phyloP scores from a whole-genome alignment of 2,797 vertebrate genomes.

The Cephalopachus bancanus region DNA sequence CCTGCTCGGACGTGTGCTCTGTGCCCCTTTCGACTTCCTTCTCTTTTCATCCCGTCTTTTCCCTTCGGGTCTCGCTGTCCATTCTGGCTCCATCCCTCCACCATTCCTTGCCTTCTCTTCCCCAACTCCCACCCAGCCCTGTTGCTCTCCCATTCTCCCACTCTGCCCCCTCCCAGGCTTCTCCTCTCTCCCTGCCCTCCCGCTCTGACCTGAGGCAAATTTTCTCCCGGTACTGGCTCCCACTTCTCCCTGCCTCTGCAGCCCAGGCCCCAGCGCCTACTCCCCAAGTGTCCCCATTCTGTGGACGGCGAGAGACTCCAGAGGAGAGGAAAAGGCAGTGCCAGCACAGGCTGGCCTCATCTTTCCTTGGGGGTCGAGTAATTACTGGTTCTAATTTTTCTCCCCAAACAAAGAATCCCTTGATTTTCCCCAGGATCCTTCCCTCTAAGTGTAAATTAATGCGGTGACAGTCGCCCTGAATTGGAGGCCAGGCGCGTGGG shows the following conservation, averaged over 20 bases:
- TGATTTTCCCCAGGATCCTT: constrained; percentile 31
- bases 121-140: background rate
- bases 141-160: background rate
- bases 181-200: background rate
- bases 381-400: constrained; percentile 60
- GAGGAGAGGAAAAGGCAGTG: constrained; percentile 44
- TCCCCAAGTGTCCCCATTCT: constrained; percentile 12
- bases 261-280: background rate
- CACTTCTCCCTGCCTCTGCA: background rate
- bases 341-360: constrained; percentile 47
- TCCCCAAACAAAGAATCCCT: constrained; percentile 36
- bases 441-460: background rate
- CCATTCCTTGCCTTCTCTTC: background rate
- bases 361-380: constrained; percentile 44
- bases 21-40: background rate
- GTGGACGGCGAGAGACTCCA: background rate
- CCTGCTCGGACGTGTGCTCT: background rate
- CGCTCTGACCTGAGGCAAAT: background rate
- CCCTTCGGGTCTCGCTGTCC: background rate
- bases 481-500: background rate
- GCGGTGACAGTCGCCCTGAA: background rate
- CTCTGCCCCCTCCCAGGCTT: background rate
- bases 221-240: background rate
- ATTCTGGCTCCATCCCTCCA: background rate
- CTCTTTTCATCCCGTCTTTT: background rate